Conservation (phyloP, 2,113 vertebrate genomes). For the Sitta europaea region DNA sequence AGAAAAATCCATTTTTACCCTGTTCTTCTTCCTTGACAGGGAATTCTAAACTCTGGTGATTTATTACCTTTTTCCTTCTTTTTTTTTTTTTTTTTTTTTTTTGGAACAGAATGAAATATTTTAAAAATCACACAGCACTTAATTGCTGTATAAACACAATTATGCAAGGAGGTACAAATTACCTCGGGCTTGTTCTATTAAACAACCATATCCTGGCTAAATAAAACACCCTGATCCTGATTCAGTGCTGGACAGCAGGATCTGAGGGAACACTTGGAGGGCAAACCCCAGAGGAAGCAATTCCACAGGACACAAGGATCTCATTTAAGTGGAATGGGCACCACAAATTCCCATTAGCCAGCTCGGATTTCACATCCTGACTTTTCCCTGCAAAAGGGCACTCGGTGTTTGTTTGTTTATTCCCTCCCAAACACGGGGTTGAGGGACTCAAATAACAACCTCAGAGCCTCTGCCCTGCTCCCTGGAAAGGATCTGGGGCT, state of each 20-base stretch:
- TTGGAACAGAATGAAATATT: not conserved
- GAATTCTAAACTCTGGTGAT: not conserved
- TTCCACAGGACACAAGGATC: not conserved
- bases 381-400: not conserved
- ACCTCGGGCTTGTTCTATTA: not conserved
- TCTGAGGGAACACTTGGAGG: not conserved
- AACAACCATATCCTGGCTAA: not conserved
- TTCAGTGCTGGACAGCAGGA: not conserved
- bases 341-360: not conserved
- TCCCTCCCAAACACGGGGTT: not conserved
- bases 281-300: not conserved
- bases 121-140: not conserved
- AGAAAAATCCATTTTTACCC: slow-evolving; percentile 31
- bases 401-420: not conserved
- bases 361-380: slow-evolving; percentile 9
- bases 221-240: not conserved
- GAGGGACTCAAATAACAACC: not conserved
- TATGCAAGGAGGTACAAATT: not conserved
- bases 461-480: not conserved
- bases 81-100: not conserved
- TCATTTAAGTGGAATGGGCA: not conserved
- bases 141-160: slow-evolving; percentile 24
- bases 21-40: not conserved
- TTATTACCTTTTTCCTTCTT: not conserved
- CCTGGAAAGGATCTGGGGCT: not conserved